Conservation (phyloP, 2,113 vertebrate genomes). For the Pangasianodon hypophthalmus region DNA sequence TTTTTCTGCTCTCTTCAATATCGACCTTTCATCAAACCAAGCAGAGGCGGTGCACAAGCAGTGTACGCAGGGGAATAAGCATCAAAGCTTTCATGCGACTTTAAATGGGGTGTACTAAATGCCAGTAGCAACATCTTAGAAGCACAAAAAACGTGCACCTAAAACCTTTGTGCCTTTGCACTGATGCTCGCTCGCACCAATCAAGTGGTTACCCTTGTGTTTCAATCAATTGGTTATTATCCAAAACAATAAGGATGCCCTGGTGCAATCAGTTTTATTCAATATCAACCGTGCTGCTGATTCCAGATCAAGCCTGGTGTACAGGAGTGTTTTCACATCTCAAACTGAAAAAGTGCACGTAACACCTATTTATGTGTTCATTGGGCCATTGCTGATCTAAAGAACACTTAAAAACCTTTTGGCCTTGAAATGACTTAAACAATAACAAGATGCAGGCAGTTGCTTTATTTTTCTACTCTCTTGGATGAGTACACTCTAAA, state of each 20-base stretch:
- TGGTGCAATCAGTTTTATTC: slow-evolving; percentile 59
- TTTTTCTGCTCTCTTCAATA: slow-evolving; percentile 37
- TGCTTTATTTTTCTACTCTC: not conserved
- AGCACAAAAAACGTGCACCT: not conserved
- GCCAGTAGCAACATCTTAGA: not conserved
- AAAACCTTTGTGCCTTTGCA: slow-evolving; percentile 13
- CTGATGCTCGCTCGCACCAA: slow-evolving; percentile 39
- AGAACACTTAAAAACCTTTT: not conserved
- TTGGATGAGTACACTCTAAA: not conserved
- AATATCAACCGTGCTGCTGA: slow-evolving; percentile 4
- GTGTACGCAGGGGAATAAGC: not conserved
- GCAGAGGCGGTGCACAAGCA: slow-evolving; percentile 23
- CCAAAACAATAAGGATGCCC: slow-evolving; percentile 60
- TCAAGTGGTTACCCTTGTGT: slow-evolving; percentile 62
- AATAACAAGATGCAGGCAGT: not conserved
- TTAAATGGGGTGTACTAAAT: not conserved
- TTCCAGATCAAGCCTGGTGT: not conserved
- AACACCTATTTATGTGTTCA: not conserved
- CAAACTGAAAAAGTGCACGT: slow-evolving; percentile 4
- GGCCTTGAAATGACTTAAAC: not conserved
- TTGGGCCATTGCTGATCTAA: not conserved
- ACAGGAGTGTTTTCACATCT: not conserved
- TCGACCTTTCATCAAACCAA: slow-evolving; percentile 23
- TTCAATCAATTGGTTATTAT: slow-evolving; percentile 71
- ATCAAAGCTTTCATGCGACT: not conserved